Evolutionary conservation across 1,140 invertebrate species (phyloP).

Genomic region (Parasteatoda tepidariorum): DNA sequence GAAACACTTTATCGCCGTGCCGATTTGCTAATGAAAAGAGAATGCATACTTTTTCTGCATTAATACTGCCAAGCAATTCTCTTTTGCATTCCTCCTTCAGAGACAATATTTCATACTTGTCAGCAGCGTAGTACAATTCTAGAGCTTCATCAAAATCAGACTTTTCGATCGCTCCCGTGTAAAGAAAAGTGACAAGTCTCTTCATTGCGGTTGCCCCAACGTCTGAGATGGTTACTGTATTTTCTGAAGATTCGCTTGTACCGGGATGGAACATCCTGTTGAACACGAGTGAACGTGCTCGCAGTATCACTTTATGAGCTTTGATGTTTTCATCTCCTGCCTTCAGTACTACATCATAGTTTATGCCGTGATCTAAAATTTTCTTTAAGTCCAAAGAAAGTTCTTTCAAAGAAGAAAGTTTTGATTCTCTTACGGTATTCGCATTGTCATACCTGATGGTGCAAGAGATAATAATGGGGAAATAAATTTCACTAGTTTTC

Average conservation of each 20-base stretch:
- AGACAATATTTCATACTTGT: not conserved
- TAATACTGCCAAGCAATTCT: too few relatives aligned
- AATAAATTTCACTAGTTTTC: too few relatives aligned
- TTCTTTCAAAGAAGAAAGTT: not conserved
- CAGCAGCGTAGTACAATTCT: not conserved
- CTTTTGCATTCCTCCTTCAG: not conserved
- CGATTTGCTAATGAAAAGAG: too few relatives aligned
- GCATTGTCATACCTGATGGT: too few relatives aligned
- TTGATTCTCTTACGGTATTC: too few relatives aligned
- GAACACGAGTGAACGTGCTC: conserved; percentile 79
- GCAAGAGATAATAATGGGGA: too few relatives aligned
- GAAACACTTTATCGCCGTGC: too few relatives aligned
- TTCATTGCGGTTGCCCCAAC: not conserved
- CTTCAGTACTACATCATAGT: not conserved
- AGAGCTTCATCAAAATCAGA: not conserved
- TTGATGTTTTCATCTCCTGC: conserved; percentile 67
- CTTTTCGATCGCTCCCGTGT: not conserved
- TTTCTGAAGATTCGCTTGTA: not conserved
- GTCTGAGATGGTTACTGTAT: not conserved
- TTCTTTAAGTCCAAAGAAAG: not conserved
- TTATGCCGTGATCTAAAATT: not conserved
- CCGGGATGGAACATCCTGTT: conserved; percentile 75
- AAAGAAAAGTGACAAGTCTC: not conserved
- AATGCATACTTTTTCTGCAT: too few relatives aligned
- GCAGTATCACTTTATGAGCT: conserved; percentile 78